Evolutionary conservation across 2,797 vertebrate species (phyloP).

Genomic region (Tolypeutes matacus): DNA sequence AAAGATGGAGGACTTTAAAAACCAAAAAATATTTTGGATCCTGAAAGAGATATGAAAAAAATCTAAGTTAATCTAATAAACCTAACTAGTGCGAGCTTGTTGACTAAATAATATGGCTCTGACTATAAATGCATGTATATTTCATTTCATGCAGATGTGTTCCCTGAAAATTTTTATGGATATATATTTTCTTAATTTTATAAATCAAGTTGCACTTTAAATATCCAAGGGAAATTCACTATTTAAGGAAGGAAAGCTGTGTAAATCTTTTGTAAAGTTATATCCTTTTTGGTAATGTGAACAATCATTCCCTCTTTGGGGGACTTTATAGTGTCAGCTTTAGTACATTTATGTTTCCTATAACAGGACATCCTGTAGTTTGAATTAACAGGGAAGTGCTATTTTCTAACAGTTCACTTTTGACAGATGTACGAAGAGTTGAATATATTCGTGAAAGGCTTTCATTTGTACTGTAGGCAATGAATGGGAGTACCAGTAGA

Average conservation of each 20-base stretch:
- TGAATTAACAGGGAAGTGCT: slow-evolving; percentile 64
- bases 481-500: slow-evolving; percentile 9
- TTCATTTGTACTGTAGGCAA: slow-evolving; percentile 54
- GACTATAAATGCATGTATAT: background rate
- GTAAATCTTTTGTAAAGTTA: slow-evolving; percentile 11
- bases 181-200: slow-evolving; percentile 55
- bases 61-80: slow-evolving; percentile 37
- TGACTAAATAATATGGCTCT: slow-evolving; percentile 10
- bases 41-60: slow-evolving; percentile 19
- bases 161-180: background rate
- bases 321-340: slow-evolving; percentile 31
- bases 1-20: slow-evolving; percentile 51
- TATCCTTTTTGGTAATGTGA: slow-evolving; percentile 21
- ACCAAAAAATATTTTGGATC: slow-evolving; percentile 9
- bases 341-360: slow-evolving; percentile 35
- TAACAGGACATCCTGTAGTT: background rate
- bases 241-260: slow-evolving; percentile 36
- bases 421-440: slow-evolving; percentile 37
- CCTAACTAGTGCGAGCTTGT: background rate
- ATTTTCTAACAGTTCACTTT: slow-evolving; percentile 47
- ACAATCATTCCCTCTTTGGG: background rate
- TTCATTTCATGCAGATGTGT: background rate
- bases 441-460: slow-evolving; percentile 34
- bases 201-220: slow-evolving; percentile 60
- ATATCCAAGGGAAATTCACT: slow-evolving; percentile 3